Evolutionary conservation across 1,140 invertebrate genomes (phyloP), one percentile per base, ranked within the genome.

Genomic region (Zophobas morio): DNA sequence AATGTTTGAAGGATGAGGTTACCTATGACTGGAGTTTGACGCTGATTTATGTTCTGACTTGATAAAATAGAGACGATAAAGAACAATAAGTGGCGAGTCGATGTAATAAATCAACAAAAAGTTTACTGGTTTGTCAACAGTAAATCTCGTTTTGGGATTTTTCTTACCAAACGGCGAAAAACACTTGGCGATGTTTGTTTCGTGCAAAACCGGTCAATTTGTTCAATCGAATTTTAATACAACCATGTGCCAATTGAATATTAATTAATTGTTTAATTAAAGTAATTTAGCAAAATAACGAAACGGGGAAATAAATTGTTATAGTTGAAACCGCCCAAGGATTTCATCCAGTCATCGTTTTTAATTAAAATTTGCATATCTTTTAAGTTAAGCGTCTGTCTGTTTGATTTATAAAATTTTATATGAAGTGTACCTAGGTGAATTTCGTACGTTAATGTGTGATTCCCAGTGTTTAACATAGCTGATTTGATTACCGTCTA

Each of bases 1-100:
- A 42, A 42, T 42, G 6, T 32, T 66, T 42, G 37, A 42, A 66
- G 60, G 60, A 66, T 66, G 35, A 34, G 57, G 34, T 46, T 46
- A 46, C 3, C 42, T 46, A 8, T 3, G 8, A 8, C 3, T 33
- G 54, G 34, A 2, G 54, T 20, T 20, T 20, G 20, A 46, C 6
- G 42, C 42, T 66, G 60, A 20, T 8, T 40, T 66, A 39, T 63
- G n/a, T 6, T 6, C 3, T 20, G 20, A 20, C 20, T 20, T 20
- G 20, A 20, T 20, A 20, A 20, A 20, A 20, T 20, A 20, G 20
- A 20, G 20, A 20, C 42, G 42, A 46, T 46, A 51, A 51, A 51
- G n/a, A 51, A 46, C 49, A 6, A 4, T 20, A 51, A 6, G 20
- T 51, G 3, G 20, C 42, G 42, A 46, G 3, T 46, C 42, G 42